These are phyloP conservation scores for Pilophorus perplexus DNA, from an alignment of 2,888 invertebrate genomes.

Conservation along the genomic window DNA sequence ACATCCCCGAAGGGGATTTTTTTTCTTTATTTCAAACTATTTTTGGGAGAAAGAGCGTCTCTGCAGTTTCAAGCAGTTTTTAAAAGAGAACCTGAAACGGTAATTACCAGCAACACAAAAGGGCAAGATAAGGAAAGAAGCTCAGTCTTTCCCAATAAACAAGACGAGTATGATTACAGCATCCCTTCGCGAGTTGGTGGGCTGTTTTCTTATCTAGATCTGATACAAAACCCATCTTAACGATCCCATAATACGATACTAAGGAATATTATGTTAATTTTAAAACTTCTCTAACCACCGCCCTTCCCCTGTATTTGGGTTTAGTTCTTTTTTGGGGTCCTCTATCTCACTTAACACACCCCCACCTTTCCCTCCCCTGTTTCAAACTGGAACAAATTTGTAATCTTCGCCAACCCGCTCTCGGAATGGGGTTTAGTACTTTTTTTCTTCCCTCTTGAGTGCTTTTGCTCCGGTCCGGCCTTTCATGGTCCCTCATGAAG, in stretches of 20 bases:
- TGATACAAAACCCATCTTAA: conserved; percentile 33
- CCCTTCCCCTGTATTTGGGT: conserved; percentile 15
- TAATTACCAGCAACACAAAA: conserved; percentile 27
- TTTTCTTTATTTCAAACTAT: too few relatives aligned
- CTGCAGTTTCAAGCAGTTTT: conserved; percentile 8
- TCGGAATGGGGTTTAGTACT: too few relatives aligned
- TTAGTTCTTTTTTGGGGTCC: background rate
- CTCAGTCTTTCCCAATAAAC: conserved; percentile 21
- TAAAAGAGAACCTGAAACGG: conserved; percentile 17
- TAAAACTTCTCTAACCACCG: conserved; percentile 32
- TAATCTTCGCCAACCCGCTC: too few relatives aligned
- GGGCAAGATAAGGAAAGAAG: conserved; percentile 15
- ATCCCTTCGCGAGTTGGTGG: conserved; percentile 9
- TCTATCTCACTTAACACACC: conserved; percentile 23
- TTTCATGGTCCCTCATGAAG: too few relatives aligned
- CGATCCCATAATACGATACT: conserved; percentile 33
- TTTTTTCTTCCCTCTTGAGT: too few relatives aligned
- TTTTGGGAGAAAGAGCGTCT: too few relatives aligned
- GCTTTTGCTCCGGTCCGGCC: too few relatives aligned
- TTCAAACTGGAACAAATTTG: conserved; percentile 22
- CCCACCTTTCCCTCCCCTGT: too few relatives aligned
- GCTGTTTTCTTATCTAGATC: conserved; percentile 31
- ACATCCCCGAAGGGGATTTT: too few relatives aligned
- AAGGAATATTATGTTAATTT: conserved; percentile 35
- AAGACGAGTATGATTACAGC: conserved; percentile 30